These are phyloP conservation scores for Plebejus argus DNA, from an alignment of 2,888 invertebrate species.

Conservation along the genomic window DNA sequence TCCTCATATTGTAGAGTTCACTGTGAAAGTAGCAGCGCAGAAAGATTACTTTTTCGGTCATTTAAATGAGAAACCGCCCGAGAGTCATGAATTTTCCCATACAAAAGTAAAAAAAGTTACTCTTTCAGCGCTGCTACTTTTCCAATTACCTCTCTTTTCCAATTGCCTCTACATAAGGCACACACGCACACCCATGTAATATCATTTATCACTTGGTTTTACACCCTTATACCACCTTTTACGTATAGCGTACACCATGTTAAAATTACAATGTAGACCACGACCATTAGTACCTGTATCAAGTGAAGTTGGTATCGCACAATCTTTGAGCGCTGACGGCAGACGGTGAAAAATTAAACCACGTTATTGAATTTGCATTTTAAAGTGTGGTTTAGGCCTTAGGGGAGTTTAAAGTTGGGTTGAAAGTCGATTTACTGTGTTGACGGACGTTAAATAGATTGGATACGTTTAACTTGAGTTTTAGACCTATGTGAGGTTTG, in stretches of 20 bases:
- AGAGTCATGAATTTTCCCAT: too few relatives aligned
- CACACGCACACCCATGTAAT: too few relatives aligned
- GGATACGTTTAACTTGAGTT: not conserved
- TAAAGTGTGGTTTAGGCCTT: not conserved
- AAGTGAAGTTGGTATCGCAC: not conserved
- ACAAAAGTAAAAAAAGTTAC: too few relatives aligned
- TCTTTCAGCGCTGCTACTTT: too few relatives aligned
- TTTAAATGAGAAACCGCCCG: too few relatives aligned
- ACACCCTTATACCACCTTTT: too few relatives aligned
- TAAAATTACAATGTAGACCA: not conserved
- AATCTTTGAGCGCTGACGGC: not conserved
- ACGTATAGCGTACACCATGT: not conserved
- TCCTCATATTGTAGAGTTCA: too few relatives aligned
- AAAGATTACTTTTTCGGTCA: too few relatives aligned
- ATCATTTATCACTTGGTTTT: too few relatives aligned
- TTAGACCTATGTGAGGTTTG: not conserved
- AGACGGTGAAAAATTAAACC: slow-evolving; percentile 21
- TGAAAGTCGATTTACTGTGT: not conserved
- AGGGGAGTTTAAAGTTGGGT: not conserved
- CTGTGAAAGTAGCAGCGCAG: too few relatives aligned
- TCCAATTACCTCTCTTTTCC: too few relatives aligned
- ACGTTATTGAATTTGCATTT: slow-evolving; percentile 1
- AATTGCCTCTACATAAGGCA: too few relatives aligned
- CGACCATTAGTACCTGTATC: not conserved
- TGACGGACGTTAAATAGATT: not conserved